Evolutionary conservation across 2,797 vertebrate species (phyloP).

Genomic region (Notoglanidium macrostoma): DNA sequence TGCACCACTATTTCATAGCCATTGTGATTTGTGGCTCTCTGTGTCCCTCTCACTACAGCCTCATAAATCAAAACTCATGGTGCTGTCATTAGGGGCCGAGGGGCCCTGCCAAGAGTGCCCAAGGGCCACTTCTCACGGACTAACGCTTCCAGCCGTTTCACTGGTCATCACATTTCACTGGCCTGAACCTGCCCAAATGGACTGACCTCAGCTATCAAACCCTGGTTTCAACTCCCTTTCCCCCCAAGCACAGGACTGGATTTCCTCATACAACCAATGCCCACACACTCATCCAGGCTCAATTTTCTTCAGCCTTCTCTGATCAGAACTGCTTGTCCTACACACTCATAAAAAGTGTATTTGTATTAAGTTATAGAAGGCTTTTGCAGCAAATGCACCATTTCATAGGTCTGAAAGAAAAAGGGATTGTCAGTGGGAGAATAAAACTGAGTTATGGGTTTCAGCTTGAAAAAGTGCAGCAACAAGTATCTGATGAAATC

Average conservation of each 20-base stretch:
- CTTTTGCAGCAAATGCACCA: slow-evolving; percentile 78
- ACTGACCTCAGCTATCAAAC: slow-evolving; percentile 46
- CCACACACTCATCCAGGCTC: slow-evolving; percentile 38
- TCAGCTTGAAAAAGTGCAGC: slow-evolving; percentile 84
- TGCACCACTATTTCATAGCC: slow-evolving; percentile 82
- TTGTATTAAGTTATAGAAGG: slow-evolving; percentile 75
- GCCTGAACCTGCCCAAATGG: slow-evolving; percentile 40
- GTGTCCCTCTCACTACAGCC: slow-evolving; percentile 83
- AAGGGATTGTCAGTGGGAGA: slow-evolving; percentile 82
- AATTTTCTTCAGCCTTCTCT: slow-evolving; percentile 52
- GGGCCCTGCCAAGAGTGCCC: slow-evolving; percentile 40
- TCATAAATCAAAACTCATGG: slow-evolving; percentile 83
- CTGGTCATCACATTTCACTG: slow-evolving; percentile 52
- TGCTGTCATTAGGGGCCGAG: slow-evolving; percentile 62
- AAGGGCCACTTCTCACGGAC: slow-evolving; percentile 55
- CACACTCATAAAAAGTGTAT: slow-evolving; percentile 64
- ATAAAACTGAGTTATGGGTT: slow-evolving; percentile 90
- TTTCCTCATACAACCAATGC: slow-evolving; percentile 30
- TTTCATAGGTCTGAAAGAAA: slow-evolving; percentile 78
- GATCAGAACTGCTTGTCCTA: slow-evolving; percentile 51
- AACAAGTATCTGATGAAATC: slow-evolving; percentile 76
- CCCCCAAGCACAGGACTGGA: slow-evolving; percentile 9
- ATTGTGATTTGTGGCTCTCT: slow-evolving; percentile 87
- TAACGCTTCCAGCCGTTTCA: slow-evolving; percentile 58
- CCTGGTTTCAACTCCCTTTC: slow-evolving; percentile 22